phyloP scores from a whole-genome alignment of 1,140 invertebrate species.

The Pseudomyrmex flavicornis region DNA sequence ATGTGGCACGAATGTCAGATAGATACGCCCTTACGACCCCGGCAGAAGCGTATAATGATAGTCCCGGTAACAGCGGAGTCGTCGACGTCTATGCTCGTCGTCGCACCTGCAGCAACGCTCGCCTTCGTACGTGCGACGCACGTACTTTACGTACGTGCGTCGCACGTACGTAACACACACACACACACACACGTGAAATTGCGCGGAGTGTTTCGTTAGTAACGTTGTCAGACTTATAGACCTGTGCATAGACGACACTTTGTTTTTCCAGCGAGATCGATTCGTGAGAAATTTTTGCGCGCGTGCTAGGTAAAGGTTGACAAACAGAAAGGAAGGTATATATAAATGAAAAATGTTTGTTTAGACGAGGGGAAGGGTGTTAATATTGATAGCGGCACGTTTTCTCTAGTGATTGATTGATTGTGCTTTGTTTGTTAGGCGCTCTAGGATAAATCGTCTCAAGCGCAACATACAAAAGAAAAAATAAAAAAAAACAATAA shows the following conservation, averaged over 20 bases:
- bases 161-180: not conserved
- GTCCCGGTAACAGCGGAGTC: conserved; percentile 58
- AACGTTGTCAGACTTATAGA: conserved; percentile 39
- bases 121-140: not conserved
- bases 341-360: not conserved
- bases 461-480: too few species aligned
- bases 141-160: not conserved
- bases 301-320: conserved; percentile 20
- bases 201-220: conserved; percentile 39
- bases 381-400: not conserved
- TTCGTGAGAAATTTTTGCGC: conserved; percentile 29
- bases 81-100: conserved; percentile 53
- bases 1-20: conserved; percentile 67
- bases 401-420: not conserved
- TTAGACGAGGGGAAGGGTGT: not conserved
- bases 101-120: not conserved
- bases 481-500: too few species aligned
- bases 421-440: too few species aligned
- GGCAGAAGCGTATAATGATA: conserved; percentile 66
- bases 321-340: conserved; percentile 19
- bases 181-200: not conserved
- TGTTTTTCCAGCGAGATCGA: conserved; percentile 27
- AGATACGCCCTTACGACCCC: conserved; percentile 46
- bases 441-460: too few species aligned
- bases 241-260: conserved; percentile 33